Evolutionary conservation across 1,140 invertebrate species (phyloP).

Genomic region (Procambarus clarkii): DNA sequence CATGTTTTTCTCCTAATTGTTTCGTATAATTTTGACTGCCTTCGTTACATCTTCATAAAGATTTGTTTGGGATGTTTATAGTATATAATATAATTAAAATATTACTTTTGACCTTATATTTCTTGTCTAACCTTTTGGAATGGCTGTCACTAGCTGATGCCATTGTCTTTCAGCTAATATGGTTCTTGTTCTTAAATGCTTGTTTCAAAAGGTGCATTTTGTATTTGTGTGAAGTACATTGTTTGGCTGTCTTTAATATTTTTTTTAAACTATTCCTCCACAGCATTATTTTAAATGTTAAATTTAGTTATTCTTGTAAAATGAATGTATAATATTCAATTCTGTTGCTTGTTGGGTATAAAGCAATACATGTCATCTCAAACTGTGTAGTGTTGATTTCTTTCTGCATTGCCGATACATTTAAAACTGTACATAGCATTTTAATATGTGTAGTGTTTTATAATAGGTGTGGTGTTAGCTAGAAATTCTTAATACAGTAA

Average conservation of each 20-base stretch:
- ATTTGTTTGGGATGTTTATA: not conserved
- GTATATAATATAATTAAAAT: not conserved
- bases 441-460: no score
- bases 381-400: not conserved
- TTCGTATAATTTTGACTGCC: not conserved
- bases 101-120: not conserved
- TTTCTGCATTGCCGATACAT: not conserved
- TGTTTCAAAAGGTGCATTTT: not conserved
- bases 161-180: not conserved
- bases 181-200: not conserved
- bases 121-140: not conserved
- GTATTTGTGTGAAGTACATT: not conserved
- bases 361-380: not conserved
- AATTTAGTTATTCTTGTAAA: not conserved
- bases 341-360: not conserved
- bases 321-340: not conserved
- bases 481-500: not conserved
- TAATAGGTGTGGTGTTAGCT: not conserved
- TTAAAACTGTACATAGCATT: no score
- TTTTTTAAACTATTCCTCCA: not conserved
- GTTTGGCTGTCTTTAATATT: no score
- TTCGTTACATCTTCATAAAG: not conserved
- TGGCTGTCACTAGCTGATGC: not conserved
- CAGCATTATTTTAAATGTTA: not conserved
- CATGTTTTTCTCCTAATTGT: no score